Evolutionary conservation across 2,888 invertebrate genomes (phyloP).

Genomic region (Chymomyza amoena): DNA sequence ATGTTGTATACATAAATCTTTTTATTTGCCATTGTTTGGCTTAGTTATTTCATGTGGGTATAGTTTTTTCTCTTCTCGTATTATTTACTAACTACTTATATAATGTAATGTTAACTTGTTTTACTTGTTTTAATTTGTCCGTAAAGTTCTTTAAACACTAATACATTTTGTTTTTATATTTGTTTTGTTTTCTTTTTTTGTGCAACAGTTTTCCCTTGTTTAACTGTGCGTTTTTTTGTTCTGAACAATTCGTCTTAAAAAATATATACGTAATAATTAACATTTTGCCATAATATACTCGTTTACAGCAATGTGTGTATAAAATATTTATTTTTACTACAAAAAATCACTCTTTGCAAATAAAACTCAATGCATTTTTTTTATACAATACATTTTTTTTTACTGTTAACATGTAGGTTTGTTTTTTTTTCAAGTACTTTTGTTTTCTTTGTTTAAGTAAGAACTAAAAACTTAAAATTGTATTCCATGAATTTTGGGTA

Average conservation of each 20-base stretch:
- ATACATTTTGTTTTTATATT: constrained; percentile 28
- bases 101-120: constrained; percentile 78
- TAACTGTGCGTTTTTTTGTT: constrained; percentile 7
- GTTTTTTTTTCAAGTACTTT: constrained; percentile 9
- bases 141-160: constrained; percentile 61
- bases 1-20: constrained; percentile 57
- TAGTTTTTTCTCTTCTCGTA: constrained; percentile 57
- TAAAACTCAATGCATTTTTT: constrained; percentile 64
- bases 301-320: constrained; percentile 48
- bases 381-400: constrained; percentile 38
- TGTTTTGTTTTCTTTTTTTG: constrained; percentile 12
- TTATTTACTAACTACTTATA: constrained; percentile 78
- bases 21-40: constrained; percentile 14
- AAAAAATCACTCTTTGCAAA: constrained; percentile 74
- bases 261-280: constrained; percentile 75
- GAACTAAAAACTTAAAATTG: background rate
- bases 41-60: constrained; percentile 15
- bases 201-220: constrained; percentile 1
- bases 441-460: background rate
- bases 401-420: constrained; percentile 60
- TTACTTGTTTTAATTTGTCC: constrained; percentile 77
- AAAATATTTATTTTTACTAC: constrained; percentile 66
- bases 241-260: constrained; percentile 73
- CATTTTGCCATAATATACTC: constrained; percentile 55
- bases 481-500: too few relatives aligned